Evolutionary conservation across 2,888 invertebrate genomes (phyloP).

Genomic region (Oscheius sp.): DNA sequence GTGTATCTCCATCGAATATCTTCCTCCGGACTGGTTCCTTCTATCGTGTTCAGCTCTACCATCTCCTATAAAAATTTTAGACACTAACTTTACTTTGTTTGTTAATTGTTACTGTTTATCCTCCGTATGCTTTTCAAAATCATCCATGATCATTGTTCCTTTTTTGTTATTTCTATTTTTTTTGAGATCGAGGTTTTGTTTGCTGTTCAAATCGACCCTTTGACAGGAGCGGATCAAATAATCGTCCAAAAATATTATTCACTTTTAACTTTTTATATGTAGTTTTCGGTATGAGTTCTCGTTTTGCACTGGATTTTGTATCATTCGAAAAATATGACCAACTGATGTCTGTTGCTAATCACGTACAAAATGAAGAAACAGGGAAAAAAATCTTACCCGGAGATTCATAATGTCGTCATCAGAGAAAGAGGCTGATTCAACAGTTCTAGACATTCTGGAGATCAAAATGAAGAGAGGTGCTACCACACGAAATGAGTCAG

Average conservation of each 20-base stretch:
- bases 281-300: background rate
- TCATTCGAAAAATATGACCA: too few species aligned
- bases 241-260: background rate
- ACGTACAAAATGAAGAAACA: background rate
- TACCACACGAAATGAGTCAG: conserved; percentile 4
- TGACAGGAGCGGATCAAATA: background rate
- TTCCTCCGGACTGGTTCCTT: background rate
- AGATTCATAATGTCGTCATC: background rate
- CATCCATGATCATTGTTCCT: too few species aligned
- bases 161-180: background rate
- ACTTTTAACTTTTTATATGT: background rate
- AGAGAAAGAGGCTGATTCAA: background rate
- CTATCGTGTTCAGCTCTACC: background rate
- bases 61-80: background rate
- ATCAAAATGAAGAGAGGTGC: background rate
- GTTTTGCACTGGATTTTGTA: background rate
- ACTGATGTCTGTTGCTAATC: background rate
- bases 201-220: background rate
- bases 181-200: background rate
- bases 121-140: too few species aligned
- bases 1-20: background rate
- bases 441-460: background rate
- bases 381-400: background rate
- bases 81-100: background rate
- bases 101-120: background rate